Base-by-base conservation (phyloP, 2,888 invertebrate species). In the Scaptomyza polygonia region DNA sequence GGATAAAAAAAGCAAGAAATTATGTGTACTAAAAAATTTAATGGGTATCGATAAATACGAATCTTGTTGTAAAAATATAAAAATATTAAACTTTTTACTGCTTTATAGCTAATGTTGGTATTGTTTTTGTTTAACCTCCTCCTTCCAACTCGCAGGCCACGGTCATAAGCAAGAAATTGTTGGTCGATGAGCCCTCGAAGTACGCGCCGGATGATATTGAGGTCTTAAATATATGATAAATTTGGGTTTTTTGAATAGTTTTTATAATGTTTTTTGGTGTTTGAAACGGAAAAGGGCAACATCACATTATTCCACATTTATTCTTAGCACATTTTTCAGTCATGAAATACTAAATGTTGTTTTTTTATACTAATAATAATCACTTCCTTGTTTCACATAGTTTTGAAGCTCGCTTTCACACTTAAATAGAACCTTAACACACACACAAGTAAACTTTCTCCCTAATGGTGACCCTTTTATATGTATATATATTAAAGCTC, bases 201-300 rank as follows among this genome's bases (percentile, higher is more conserved):
- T 90, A 89, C 78, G 57, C 83, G 56, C 71, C 81, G 78, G 91
- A 90, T 79, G 90, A 90, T 71, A 90, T 90, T 76, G 90, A 90
- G 90, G 90, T 89, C 89, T 80, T 70, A 63, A 63, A 6, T 48
- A 25, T 25, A 25, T 25, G 1, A 36, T 39, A 12, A 48, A 62
- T 45, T 70, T 58, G 52, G 44, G 44, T 25, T 36, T 21, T 30
- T 9, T 14, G 51, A 45, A 66, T 14, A 39, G 39, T 39, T 36
- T 39, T 3, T 8, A 16, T 39, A 1, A 1, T 36, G 39, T 30
- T 47, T 61, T 18, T 56, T 63, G 84, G 86, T 75, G 72, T 69
- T 5, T 48, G 39, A 43, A 43, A 44, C 32, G 18, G 14, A 49
- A 9, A 0, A 16, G 65, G 42, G n/a, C n/a, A 32, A 25, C 11